phyloP scores from a whole-genome alignment of 1,140 invertebrate species.

The Sitobion miscanthi region DNA sequence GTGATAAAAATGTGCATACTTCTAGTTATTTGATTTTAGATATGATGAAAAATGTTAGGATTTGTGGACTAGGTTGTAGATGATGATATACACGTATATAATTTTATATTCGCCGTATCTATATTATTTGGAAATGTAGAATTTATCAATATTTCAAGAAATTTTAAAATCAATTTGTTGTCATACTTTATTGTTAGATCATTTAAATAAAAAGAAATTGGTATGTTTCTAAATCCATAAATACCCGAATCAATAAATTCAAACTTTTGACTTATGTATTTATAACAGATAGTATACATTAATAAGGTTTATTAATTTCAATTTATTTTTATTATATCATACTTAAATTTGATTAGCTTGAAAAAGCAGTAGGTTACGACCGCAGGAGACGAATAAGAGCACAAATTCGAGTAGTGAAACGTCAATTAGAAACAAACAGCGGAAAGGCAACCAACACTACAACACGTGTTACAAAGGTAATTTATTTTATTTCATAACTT shows the following conservation, averaged over 20 bases:
- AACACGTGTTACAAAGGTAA: conserved; percentile 21
- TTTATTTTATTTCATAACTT: conserved; percentile 21
- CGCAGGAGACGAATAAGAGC: conserved; percentile 75
- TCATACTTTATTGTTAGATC: no score
- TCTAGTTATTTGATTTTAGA: not conserved
- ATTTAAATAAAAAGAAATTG: not conserved
- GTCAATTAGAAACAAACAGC: conserved; percentile 63
- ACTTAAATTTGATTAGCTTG: conserved; percentile 66
- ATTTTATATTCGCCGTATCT: not conserved
- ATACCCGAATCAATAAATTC: not conserved
- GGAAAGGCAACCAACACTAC: not conserved
- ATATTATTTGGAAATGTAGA: not conserved
- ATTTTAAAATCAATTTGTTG: not conserved
- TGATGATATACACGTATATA: not conserved
- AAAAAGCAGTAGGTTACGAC: conserved; percentile 76
- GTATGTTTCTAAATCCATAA: not conserved
- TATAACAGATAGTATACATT: not conserved
- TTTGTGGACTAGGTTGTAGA: not conserved
- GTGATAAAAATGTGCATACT: not conserved
- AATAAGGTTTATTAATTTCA: not conserved
- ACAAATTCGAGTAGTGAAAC: conserved; percentile 74
- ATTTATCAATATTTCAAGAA: not conserved
- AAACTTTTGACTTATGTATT: no score
- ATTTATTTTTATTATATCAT: not conserved
- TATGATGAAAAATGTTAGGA: not conserved